phyloP scores from a whole-genome alignment of 2,888 invertebrate species.

The Allolobophora icterica region DNA sequence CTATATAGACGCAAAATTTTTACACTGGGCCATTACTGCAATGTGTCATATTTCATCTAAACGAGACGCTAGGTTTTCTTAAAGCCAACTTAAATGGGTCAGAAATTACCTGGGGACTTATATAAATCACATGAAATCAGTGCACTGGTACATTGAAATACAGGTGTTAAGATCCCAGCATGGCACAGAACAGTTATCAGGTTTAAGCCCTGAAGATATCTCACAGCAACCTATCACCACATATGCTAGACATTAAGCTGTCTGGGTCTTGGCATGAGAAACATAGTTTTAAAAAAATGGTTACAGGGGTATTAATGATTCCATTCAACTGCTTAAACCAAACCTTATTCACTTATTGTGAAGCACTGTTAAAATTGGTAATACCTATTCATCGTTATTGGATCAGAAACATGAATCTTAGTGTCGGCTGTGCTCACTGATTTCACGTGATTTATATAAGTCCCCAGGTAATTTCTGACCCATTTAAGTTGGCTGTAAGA shows the following conservation, averaged over 20 bases:
- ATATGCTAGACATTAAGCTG: not conserved
- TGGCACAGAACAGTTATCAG: not conserved
- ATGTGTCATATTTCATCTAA: not conserved
- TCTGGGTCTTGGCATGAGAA: not conserved
- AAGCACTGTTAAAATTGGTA: not conserved
- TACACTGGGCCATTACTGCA: not conserved
- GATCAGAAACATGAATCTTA: not conserved
- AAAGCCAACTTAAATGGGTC: not conserved
- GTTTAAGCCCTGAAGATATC: not conserved
- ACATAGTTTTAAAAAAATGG: not conserved
- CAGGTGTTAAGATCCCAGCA: conserved; percentile 17
- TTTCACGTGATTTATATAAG: not conserved
- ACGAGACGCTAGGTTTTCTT: not conserved
- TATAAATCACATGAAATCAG: not conserved
- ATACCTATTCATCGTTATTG: not conserved
- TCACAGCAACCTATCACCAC: not conserved
- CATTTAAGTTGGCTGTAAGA: not conserved
- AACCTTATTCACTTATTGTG: not conserved
- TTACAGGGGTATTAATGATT: not conserved
- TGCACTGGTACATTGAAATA: not conserved
- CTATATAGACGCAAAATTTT: not conserved
- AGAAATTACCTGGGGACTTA: not conserved
- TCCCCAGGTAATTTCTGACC: not conserved
- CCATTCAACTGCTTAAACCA: not conserved
- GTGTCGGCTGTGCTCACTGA: not conserved